Conservation (phyloP, 2,113 vertebrate species). For the Theristicus caerulescens region DNA sequence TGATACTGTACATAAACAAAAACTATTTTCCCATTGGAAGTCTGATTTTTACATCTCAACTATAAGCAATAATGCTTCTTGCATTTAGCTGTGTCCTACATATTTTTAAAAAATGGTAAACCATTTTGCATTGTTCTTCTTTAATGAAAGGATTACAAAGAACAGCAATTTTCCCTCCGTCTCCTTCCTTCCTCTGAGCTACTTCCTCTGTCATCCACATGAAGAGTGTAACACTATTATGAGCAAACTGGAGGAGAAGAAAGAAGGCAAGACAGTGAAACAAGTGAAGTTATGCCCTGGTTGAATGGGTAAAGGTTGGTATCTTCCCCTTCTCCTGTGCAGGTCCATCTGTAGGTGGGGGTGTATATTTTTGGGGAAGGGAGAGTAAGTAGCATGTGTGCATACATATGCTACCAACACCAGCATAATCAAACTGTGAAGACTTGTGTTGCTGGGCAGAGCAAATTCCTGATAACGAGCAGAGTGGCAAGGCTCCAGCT, state of each 20-base stretch:
- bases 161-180: neutral
- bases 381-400: neutral
- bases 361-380: neutral
- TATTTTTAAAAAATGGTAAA: neutral
- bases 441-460: neutral
- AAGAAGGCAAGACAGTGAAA: neutral
- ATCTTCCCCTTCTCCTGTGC: neutral
- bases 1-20: neutral
- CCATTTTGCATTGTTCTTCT: neutral
- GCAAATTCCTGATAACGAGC: neutral
- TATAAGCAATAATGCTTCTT: neutral
- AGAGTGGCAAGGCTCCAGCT: neutral
- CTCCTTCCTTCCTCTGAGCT: neutral
- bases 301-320: neutral
- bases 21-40: neutral
- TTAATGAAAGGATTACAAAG: neutral
- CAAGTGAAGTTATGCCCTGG: neutral
- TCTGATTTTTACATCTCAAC: neutral
- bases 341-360: neutral
- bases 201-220: neutral
- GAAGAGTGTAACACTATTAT: neutral
- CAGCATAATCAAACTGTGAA: neutral
- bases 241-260: neutral
- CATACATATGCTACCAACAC: fast-evolving
- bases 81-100: neutral